Base-by-base conservation (phyloP, 2,113 vertebrate species). In the Heterocephalus glaber region DNA sequence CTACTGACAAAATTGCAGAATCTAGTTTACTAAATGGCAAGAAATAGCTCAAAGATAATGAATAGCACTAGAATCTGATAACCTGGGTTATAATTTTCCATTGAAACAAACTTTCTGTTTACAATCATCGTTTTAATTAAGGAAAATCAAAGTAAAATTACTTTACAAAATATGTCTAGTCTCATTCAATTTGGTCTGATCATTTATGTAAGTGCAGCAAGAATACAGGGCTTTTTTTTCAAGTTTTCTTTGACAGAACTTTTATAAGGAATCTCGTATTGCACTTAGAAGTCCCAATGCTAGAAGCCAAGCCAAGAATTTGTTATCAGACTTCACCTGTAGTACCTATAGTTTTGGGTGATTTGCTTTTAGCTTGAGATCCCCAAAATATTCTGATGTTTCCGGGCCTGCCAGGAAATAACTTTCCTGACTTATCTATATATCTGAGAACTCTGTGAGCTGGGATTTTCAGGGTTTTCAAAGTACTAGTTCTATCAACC, bases 81-180 rank as follows among this genome's bases (percentile, higher is more conserved):
- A 84, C 33, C 10, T 19, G n/a, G 52, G 35, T 14, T 44, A 49
- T 82, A 79, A 47, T 70, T 84, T 88, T 94, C 38, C 56, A 41
- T 16, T 84, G 63, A 91, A 91, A 90, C 74, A 88, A 58, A 65
- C 44, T 84, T 56, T 88, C 19, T 79, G 14, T 56, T 26, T 93
- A 7, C 11, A 91, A 70, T 41, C 16, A 5, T 14, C 33, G 77
- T 90, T 90, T 89, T 95, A 10, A 89, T 76, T 26, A 63, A 70
- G 92, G 74, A 83, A 83, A 87, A 86, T 68, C 13, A 60, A 74
- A 38, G 14, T 88, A 65, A 88, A 77, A 79, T 82, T 52, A 84
- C 17, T 84, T 58, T 74, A 92, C 10, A 86, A 86, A 90, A 35
- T 90, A 58, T 86, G n/a, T 80, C 76, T 86, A 58, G 30, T 74